Conservation (phyloP, 2,113 vertebrate genomes). For the Gallinago jamesoni region DNA sequence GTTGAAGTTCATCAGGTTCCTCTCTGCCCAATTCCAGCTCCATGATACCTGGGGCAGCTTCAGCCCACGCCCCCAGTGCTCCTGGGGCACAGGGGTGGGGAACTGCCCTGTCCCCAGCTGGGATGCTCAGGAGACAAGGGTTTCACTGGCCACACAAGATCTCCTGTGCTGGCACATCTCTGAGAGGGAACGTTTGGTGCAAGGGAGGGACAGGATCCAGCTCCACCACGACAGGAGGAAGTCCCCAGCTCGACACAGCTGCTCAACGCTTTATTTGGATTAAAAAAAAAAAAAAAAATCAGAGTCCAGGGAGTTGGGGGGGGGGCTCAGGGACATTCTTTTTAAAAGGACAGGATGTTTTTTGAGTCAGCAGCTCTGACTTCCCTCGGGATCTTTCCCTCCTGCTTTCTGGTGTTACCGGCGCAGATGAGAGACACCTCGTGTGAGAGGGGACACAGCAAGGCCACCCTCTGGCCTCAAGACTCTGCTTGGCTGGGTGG, state of each 20-base stretch:
- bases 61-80: accelerated
- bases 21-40: background rate
- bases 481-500: background rate
- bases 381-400: background rate
- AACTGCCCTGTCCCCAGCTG: accelerated
- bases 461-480: background rate
- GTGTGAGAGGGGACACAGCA: accelerated
- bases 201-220: background rate
- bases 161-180: accelerated
- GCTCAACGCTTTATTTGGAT: background rate
- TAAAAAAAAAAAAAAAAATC: background rate
- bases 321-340: background rate
- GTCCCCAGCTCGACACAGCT: background rate
- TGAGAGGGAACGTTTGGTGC: accelerated
- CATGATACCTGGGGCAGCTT: accelerated
- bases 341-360: background rate
- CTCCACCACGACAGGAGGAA: background rate
- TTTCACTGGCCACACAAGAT: background rate
- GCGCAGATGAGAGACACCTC: background rate
- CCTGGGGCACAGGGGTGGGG: accelerated
- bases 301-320: background rate
- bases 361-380: background rate
- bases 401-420: background rate
- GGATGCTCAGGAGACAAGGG: background rate
- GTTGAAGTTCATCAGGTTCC: too few relatives aligned